Evolutionary conservation across 2,113 vertebrate genomes (phyloP).

Genomic region (Erinaceus europaeus): DNA sequence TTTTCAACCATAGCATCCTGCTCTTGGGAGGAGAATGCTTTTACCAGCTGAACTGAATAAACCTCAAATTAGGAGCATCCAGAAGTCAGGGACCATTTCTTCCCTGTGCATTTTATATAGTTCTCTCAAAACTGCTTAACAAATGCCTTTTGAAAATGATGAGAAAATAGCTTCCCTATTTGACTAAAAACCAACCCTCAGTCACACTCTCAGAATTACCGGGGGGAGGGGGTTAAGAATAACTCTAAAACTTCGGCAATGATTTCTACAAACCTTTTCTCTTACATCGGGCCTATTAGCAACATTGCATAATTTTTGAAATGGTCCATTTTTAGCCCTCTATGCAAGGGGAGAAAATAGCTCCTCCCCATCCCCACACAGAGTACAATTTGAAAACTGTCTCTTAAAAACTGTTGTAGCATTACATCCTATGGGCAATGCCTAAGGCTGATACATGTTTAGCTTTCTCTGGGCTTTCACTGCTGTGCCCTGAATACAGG

Average conservation of each 20-base stretch:
- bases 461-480: slow-evolving; percentile 56
- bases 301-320: slow-evolving; percentile 30
- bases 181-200: background rate
- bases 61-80: background rate
- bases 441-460: slow-evolving; percentile 67
- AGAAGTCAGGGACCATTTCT: background rate
- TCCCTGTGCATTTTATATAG: too few species aligned
- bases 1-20: background rate
- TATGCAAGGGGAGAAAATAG: background rate
- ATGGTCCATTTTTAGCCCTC: slow-evolving; percentile 55
- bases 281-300: background rate
- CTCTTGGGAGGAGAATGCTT: background rate
- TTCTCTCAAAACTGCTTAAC: background rate
- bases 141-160: background rate
- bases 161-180: background rate
- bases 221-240: background rate
- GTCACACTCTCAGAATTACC: background rate
- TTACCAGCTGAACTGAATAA: background rate
- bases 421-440: slow-evolving; percentile 61
- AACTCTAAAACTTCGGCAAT: background rate
- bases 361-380: background rate
- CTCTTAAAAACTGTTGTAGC: slow-evolving; percentile 63
- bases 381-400: slow-evolving; percentile 60
- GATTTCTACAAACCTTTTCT: background rate
- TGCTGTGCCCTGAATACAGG: slow-evolving; percentile 23